A percentile compares a stretch with the other conserved stretches of the same genome.
These are phyloP conservation scores for Serinus canaria DNA, from an alignment of 2,113 vertebrate genomes.

Conservation along the genomic window DNA sequence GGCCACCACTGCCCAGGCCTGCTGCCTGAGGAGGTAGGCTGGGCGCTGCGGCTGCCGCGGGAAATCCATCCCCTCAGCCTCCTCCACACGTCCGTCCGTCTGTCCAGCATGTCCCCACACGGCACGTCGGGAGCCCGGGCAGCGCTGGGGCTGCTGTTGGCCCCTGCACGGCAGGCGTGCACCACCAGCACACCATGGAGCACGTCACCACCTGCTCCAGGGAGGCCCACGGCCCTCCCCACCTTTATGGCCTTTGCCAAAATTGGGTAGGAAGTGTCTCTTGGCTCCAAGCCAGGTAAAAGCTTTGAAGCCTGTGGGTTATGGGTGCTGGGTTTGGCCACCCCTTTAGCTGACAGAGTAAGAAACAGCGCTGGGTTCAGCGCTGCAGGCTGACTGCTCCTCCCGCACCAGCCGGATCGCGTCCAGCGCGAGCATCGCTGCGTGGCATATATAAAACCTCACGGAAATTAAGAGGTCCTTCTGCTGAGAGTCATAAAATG, in stretches of 20 bases:
- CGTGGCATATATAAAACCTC: not conserved
- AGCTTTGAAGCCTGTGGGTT: not conserved
- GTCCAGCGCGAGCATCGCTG: accelerated
- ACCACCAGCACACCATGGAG: not conserved
- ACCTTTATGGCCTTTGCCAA: not conserved
- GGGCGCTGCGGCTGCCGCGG: accelerated
- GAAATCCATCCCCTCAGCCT: accelerated
- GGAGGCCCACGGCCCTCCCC: not conserved
- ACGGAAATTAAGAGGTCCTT: not conserved
- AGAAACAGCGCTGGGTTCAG: accelerated
- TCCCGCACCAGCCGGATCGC: accelerated
- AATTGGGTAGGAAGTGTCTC: not conserved
- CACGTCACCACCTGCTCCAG: not conserved
- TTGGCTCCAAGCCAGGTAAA: not conserved
- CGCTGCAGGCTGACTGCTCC: accelerated
- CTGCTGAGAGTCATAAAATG: not conserved
- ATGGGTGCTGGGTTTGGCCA: not conserved
- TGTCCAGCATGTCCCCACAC: accelerated
- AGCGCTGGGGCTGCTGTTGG: accelerated
- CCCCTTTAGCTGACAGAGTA: accelerated
- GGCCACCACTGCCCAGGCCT: accelerated
- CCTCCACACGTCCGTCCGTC: accelerated
- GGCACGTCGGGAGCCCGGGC: accelerated
- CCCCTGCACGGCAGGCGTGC: accelerated
- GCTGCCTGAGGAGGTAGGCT: not conserved